A percentile compares a stretch with the other conserved stretches of the same genome.
Conservation (phyloP, 2,113 vertebrate genomes). For the Dendrocopos noguchii region DNA sequence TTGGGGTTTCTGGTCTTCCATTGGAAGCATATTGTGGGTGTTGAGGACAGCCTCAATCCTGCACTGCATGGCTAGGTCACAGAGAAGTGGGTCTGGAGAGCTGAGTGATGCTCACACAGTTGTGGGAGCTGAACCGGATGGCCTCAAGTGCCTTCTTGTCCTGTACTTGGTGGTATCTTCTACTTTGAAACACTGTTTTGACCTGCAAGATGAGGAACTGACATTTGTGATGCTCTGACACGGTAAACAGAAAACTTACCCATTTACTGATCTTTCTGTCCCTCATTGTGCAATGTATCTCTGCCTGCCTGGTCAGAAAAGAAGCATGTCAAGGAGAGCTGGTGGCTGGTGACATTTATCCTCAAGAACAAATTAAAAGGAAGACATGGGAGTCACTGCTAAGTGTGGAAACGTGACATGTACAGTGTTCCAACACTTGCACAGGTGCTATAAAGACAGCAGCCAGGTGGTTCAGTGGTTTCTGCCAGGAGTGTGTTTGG, state of each 20-base stretch:
- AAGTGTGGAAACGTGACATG: not conserved
- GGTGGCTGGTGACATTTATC: not conserved
- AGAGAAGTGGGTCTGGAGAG: not conserved
- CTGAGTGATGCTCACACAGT: not conserved
- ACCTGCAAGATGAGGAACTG: not conserved
- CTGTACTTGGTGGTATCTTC: not conserved
- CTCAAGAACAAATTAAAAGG: not conserved
- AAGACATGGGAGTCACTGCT: not conserved
- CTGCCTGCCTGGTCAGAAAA: not conserved
- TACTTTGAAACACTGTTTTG: not conserved
- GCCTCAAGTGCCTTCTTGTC: not conserved
- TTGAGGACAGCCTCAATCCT: not conserved
- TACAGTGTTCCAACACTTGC: not conserved
- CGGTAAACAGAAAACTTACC: not conserved
- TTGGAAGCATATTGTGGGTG: not conserved
- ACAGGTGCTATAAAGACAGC: not conserved
- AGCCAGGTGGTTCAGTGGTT: not conserved
- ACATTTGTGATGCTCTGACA: not conserved
- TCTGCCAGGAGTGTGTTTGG: not conserved
- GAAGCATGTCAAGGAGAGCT: not conserved
- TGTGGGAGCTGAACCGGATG: not conserved
- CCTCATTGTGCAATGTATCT: not conserved
- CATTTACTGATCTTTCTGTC: not conserved
- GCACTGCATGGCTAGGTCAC: rapidly evolving
- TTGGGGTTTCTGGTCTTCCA: not conserved